Evolutionary conservation across 2,888 invertebrate genomes (phyloP).

Genomic region (Mellilla xanthometata): DNA sequence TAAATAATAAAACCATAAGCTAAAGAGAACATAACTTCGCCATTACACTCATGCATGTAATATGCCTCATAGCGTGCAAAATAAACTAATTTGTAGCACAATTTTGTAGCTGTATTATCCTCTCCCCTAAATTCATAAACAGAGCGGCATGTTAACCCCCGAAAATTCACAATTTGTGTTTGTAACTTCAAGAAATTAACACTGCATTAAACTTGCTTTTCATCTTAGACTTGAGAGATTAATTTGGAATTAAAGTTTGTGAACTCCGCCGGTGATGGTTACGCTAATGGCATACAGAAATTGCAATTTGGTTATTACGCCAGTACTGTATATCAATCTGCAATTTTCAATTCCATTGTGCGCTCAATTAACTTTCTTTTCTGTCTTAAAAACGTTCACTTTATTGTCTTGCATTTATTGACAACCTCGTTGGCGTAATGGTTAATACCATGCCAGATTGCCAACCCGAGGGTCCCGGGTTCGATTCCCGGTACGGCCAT

Average conservation of each 20-base stretch:
- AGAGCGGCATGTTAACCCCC: conserved; percentile 32
- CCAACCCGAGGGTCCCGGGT: too few relatives aligned
- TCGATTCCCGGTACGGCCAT: too few relatives aligned
- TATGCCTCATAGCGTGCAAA: conserved; percentile 11
- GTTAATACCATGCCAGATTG: too few relatives aligned
- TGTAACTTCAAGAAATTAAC: conserved; percentile 39
- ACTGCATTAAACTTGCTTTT: conserved; percentile 28
- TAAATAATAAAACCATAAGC: conserved; percentile 5
- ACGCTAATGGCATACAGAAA: too few relatives aligned
- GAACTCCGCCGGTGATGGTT: too few relatives aligned
- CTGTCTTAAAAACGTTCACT: too few relatives aligned
- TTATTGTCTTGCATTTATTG: too few relatives aligned
- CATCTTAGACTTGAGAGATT: conserved; percentile 21
- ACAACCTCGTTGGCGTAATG: too few relatives aligned
- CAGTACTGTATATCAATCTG: too few relatives aligned
- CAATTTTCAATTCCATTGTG: too few relatives aligned
- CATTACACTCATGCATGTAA: conserved; percentile 18
- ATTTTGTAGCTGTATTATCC: conserved; percentile 33
- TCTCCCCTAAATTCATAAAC: conserved; percentile 34
- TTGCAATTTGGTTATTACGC: too few relatives aligned
- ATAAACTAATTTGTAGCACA: conserved; percentile 27
- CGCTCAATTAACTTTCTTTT: too few relatives aligned
- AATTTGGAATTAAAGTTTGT: conserved; percentile 3
- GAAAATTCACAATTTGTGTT: conserved; percentile 40
- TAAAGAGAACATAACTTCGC: conserved; percentile 15